Conservation (phyloP, 2,888 invertebrate species). For the Hemaris fuciformis region DNA sequence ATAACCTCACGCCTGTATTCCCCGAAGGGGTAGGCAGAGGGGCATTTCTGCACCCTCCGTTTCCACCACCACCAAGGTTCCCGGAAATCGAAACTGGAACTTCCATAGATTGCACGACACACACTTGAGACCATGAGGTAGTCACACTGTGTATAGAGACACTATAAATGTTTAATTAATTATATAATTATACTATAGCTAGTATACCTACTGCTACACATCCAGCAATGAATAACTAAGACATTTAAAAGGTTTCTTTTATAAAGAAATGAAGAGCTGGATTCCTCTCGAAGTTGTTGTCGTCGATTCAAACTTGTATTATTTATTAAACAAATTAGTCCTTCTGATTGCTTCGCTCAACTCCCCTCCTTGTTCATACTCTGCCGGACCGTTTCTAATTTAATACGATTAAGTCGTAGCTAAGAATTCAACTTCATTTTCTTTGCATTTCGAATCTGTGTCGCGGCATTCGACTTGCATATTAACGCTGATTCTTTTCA, state of each 20-base stretch:
- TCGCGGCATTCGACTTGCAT: neutral
- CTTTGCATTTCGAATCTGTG: constrained; percentile 5
- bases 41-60: too few species aligned
- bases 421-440: constrained; percentile 31
- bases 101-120: too few species aligned
- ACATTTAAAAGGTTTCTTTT: neutral
- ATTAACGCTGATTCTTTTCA: neutral
- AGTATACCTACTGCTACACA: too few species aligned
- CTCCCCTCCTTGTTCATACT: constrained; percentile 26
- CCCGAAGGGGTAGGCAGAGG: too few species aligned
- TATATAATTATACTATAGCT: too few species aligned
- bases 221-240: neutral
- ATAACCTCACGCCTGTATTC: too few species aligned
- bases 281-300: neutral
- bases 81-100: too few species aligned
- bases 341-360: constrained; percentile 24
- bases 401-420: constrained; percentile 30
- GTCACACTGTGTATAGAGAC: too few species aligned
- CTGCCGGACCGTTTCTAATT: constrained; percentile 21
- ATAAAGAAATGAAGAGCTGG: neutral
- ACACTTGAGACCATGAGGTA: too few species aligned
- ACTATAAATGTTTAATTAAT: too few species aligned
- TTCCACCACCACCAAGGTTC: too few species aligned
- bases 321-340: constrained; percentile 34
- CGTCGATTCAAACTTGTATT: constrained; percentile 8